Evolutionary conservation across 1,140 invertebrate genomes (phyloP).

Genomic region (Acromyrmex charruanus): DNA sequence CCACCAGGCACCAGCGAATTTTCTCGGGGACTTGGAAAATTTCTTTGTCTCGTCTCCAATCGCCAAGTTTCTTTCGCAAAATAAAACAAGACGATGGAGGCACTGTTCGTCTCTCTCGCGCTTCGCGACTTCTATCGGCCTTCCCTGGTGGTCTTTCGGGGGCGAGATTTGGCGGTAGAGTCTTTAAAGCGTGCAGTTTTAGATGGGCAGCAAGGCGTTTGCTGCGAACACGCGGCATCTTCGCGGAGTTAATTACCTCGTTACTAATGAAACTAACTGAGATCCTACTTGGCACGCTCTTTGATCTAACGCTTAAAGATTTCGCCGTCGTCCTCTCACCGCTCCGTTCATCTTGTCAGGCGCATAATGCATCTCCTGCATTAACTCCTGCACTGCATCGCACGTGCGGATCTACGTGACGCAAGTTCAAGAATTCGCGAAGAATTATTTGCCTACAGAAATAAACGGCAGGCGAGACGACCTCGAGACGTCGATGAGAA

Average conservation of each 20-base stretch:
- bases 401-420: neutral
- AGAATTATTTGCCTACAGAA: neutral
- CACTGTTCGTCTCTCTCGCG: no score
- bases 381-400: neutral
- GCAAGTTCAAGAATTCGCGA: neutral
- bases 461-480: neutral
- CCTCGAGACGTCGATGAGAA: neutral
- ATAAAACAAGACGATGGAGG: no score
- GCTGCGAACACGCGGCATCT: neutral
- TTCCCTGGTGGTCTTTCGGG: neutral
- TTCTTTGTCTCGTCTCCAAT: no score
- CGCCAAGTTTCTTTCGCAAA: no score
- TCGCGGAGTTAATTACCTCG: conserved; percentile 57
- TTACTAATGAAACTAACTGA: conserved; percentile 71
- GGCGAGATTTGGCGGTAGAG: conserved; percentile 20
- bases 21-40: no score
- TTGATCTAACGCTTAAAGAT: conserved; percentile 57
- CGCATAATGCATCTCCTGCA: conserved; percentile 45
- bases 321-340: conserved; percentile 31
- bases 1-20: no score
- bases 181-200: conserved; percentile 36
- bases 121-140: neutral
- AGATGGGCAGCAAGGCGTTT: neutral
- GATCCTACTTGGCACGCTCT: conserved; percentile 55
- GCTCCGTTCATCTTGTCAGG: conserved; percentile 55